Evolutionary conservation across 2,113 vertebrate species (phyloP).

Genomic region (Percopsis transmontana): DNA sequence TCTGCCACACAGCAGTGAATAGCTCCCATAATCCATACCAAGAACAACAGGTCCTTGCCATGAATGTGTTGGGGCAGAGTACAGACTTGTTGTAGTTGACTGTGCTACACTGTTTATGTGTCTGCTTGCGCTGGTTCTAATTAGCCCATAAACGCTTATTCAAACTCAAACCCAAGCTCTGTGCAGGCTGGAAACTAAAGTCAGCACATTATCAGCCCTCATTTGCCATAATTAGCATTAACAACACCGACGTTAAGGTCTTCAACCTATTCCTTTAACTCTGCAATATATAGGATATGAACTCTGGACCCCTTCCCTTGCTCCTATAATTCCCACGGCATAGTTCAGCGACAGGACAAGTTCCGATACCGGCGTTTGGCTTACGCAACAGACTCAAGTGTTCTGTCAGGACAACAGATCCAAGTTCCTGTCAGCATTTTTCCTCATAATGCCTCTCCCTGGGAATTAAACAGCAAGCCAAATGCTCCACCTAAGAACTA

Average conservation of each 20-base stretch:
- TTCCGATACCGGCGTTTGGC: conserved; percentile 14
- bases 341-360: conserved; percentile 18
- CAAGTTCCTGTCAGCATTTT: conserved; percentile 47
- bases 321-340: conserved; percentile 28
- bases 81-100: too few species aligned
- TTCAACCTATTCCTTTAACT: not conserved
- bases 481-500: conserved; percentile 27
- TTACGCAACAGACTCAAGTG: not conserved
- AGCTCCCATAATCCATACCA: too few species aligned
- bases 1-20: too few species aligned
- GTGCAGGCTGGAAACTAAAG: conserved; percentile 1
- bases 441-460: conserved; percentile 16
- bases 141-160: not conserved
- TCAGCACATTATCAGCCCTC: not conserved
- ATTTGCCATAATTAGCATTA: not conserved
- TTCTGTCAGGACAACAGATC: conserved; percentile 21
- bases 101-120: not conserved
- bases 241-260: too few species aligned
- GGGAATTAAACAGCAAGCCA: conserved; percentile 7
- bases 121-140: not conserved
- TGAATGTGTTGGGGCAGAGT: too few species aligned
- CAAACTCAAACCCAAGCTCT: not conserved
- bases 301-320: conserved; percentile 15
- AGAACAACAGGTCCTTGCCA: too few species aligned
- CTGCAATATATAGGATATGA: not conserved